These are phyloP conservation scores for Drosophila anomelani DNA, from an alignment of 2,888 invertebrate genomes.

Conservation along the genomic window DNA sequence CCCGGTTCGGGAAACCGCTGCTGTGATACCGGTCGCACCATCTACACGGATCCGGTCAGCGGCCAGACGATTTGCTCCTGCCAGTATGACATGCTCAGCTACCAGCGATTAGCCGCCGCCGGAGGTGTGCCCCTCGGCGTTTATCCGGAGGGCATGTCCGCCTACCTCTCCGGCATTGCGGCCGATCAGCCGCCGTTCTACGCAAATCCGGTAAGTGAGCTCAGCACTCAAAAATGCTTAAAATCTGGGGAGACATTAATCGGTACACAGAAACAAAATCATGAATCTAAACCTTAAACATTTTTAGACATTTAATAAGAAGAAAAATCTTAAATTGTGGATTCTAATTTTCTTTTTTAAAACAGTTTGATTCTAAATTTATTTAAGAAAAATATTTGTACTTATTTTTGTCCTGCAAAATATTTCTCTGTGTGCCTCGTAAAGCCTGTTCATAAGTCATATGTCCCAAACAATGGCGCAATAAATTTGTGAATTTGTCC, in stretches of 20 bases:
- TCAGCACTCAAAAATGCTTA: not conserved
- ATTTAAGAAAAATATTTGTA: not conserved
- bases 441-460: slow-evolving; percentile 73
- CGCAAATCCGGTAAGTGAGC: slow-evolving; percentile 91
- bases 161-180: slow-evolving; percentile 93
- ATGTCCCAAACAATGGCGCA: slow-evolving; percentile 73
- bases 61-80: slow-evolving; percentile 96
- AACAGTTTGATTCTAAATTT: too few relatives aligned
- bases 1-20: slow-evolving; percentile 86
- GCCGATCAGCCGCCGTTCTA: slow-evolving; percentile 95
- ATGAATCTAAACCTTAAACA: too few relatives aligned
- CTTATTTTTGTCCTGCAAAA: not conserved
- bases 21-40: slow-evolving; percentile 96
- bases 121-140: slow-evolving; percentile 91
- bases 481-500: slow-evolving; percentile 81
- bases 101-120: slow-evolving; percentile 89
- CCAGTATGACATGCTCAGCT: slow-evolving; percentile 93
- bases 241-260: slow-evolving; percentile 1
- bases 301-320: not conserved
- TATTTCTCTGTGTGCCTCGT: slow-evolving; percentile 4
- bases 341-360: too few relatives aligned
- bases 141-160: slow-evolving; percentile 93
- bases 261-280: not conserved
- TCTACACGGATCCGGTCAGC: slow-evolving; percentile 95
- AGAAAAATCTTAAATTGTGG: too few relatives aligned